Evolutionary conservation across 2,797 vertebrate genomes (phyloP).

Genomic region (Lycodopsis pacificus): DNA sequence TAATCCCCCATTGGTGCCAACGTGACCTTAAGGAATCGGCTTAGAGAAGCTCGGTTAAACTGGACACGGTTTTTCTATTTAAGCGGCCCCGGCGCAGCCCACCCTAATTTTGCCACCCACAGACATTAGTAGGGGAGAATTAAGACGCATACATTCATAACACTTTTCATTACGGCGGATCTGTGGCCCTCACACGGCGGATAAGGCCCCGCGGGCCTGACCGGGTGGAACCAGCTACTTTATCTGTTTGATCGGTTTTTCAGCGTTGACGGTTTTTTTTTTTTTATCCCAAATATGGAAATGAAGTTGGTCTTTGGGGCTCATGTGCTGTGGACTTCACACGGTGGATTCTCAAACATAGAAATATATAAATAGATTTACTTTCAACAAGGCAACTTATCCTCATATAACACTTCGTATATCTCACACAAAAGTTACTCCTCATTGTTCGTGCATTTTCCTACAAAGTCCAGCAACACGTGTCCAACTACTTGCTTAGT

Average conservation of each 20-base stretch:
- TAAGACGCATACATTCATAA: slow-evolving; percentile 89
- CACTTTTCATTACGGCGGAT: slow-evolving; percentile 81
- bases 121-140: slow-evolving; percentile 82
- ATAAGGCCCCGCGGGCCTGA: slow-evolving; percentile 59
- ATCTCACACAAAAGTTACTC: background rate
- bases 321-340: background rate
- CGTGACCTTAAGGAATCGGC: slow-evolving; percentile 89
- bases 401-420: too few relatives aligned
- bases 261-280: slow-evolving; percentile 15
- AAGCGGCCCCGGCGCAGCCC: slow-evolving; percentile 75
- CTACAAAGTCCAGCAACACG: background rate
- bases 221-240: slow-evolving; percentile 40
- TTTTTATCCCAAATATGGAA: slow-evolving; percentile 24
- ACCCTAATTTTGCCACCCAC: slow-evolving; percentile 86
- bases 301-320: background rate
- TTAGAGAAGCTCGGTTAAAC: slow-evolving; percentile 87
- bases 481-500: too few relatives aligned
- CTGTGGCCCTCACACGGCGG: slow-evolving; percentile 73
- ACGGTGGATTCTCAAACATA: background rate
- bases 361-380: background rate
- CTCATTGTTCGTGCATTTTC: too few relatives aligned
- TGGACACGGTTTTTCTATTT: slow-evolving; percentile 84
- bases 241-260: slow-evolving; percentile 44
- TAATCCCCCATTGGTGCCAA: slow-evolving; percentile 90
- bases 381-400: background rate